phyloP scores from a whole-genome alignment of 2,888 invertebrate species.

The Drosophila picticornis region DNA sequence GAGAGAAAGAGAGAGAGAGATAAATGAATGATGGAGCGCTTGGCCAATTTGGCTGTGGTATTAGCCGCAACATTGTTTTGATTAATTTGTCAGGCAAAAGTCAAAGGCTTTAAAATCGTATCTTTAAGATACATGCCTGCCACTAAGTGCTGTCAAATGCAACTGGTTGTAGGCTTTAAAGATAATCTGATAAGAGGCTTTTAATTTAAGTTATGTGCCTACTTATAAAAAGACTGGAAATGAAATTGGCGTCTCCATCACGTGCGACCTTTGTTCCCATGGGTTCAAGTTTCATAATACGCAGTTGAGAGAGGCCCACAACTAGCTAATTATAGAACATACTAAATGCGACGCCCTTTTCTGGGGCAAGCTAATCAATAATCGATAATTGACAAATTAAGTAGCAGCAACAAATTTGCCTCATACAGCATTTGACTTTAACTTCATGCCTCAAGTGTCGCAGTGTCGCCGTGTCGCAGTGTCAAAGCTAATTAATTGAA shows the following conservation, averaged over 20 bases:
- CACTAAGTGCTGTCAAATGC: constrained; percentile 48
- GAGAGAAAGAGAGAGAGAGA: constrained; percentile 11
- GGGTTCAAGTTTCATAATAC: constrained; percentile 25
- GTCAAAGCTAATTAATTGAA: constrained; percentile 70
- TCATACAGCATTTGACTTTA: constrained; percentile 54
- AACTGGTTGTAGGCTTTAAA: constrained; percentile 32
- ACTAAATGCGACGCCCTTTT: constrained; percentile 28
- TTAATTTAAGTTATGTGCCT: background rate
- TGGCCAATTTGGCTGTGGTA: constrained; percentile 57
- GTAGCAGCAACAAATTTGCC: constrained; percentile 37
- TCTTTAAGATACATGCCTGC: constrained; percentile 38
- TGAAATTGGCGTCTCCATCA: background rate
- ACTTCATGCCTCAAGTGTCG: constrained; percentile 56
- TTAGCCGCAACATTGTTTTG: constrained; percentile 71
- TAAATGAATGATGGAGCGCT: constrained; percentile 25
- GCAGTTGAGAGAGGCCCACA: constrained; percentile 11
- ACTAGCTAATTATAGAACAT: constrained; percentile 57
- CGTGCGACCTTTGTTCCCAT: constrained; percentile 19
- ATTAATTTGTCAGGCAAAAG: constrained; percentile 57
- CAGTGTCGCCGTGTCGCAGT: constrained; percentile 54
- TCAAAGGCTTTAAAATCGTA: constrained; percentile 11
- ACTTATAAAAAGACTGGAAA: background rate
- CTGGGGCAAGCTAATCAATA: constrained; percentile 61
- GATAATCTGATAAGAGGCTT: constrained; percentile 10
- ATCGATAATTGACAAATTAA: constrained; percentile 70